These are phyloP conservation scores for Umimayanthus kanabou DNA, from an alignment of 92 coral and sea anemone genomes.

Conservation along the genomic window DNA sequence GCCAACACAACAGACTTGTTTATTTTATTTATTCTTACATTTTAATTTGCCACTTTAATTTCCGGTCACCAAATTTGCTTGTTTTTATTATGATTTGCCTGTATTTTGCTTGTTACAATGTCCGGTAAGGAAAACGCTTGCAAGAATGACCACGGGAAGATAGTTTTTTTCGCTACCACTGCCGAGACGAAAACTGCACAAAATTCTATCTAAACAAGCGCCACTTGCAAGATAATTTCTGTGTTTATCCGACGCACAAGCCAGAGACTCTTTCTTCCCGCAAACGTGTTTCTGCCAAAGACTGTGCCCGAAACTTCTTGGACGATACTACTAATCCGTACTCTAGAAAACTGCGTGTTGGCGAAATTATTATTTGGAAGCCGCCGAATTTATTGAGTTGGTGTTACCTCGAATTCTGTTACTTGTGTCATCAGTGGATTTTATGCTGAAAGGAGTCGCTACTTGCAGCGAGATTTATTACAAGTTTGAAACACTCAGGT, in stretches of 20 bases:
- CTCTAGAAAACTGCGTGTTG: no score
- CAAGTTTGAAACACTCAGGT: background rate
- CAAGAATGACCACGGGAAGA: no score
- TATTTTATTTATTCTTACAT: no score
- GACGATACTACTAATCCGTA: no score
- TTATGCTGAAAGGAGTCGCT: background rate
- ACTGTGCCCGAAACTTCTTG: background rate
- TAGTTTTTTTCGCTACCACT: conserved; percentile 1
- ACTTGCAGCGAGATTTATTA: background rate
- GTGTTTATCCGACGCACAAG: background rate
- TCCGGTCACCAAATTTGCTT: no score
- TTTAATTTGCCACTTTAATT: no score
- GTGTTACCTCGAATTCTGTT: background rate
- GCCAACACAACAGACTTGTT: no score
- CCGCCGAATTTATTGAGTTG: background rate
- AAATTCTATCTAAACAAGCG: background rate
- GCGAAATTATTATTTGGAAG: background rate
- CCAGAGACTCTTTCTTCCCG: background rate
- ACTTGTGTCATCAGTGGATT: background rate
- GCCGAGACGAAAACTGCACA: background rate
- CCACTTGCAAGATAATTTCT: background rate
- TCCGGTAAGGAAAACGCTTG: no score
- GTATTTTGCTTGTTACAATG: no score
- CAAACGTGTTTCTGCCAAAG: conserved; percentile 1
- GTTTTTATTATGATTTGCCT: no score